phyloP scores from a whole-genome alignment of 53 echinoderm and acorn worm genomes.

The Patiria pectinifera region DNA sequence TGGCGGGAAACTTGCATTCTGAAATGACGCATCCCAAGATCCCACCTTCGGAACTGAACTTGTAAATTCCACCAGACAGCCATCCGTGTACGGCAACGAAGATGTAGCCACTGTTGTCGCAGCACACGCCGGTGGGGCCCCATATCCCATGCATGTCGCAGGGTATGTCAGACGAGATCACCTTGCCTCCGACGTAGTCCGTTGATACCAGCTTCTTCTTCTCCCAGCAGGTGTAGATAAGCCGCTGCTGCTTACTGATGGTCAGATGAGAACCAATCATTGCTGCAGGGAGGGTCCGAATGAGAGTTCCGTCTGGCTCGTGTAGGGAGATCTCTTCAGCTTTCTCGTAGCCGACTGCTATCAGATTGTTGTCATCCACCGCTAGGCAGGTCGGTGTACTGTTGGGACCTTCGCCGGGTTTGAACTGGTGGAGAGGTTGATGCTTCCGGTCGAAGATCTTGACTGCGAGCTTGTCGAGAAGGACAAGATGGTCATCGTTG shows the following conservation, averaged over 20 bases:
- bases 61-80: not conserved
- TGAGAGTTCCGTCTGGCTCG: not conserved
- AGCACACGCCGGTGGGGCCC: not conserved
- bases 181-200: not conserved
- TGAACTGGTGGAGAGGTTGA: not conserved
- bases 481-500: constrained; percentile 9
- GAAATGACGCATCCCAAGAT: constrained; percentile 1
- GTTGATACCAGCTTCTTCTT: not conserved
- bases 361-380: not conserved
- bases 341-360: constrained; percentile 2
- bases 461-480: not conserved
- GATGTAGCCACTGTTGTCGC: constrained; percentile 13
- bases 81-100: not conserved
- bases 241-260: not conserved
- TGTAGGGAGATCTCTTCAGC: not conserved
- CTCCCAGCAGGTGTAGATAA: constrained; percentile 10
- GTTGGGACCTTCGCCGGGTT: not conserved
- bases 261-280: not conserved
- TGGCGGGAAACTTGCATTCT: constrained; percentile 3
- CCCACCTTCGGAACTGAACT: constrained; percentile 20
- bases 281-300: not conserved
- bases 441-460: not conserved
- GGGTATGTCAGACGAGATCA: not conserved
- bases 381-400: not conserved
- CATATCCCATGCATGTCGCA: not conserved